Evolutionary conservation across 64 coral and sea anemone species (phyloP).

Genomic region (Stichodactyla mertensii): DNA sequence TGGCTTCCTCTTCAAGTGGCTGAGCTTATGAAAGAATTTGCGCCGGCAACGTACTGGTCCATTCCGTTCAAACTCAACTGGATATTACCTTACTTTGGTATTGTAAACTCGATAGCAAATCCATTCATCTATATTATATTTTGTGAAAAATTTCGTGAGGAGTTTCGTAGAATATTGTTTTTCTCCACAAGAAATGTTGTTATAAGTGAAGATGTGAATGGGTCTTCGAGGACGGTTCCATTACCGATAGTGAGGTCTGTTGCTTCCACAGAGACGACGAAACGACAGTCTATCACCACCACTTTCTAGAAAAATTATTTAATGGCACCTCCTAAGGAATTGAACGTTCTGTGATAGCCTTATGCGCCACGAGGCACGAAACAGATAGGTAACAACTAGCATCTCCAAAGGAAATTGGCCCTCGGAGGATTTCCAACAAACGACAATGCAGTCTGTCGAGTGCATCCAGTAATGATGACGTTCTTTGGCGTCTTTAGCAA

Average conservation of each 20-base stretch:
- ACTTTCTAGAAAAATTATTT: too few relatives aligned
- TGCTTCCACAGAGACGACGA: neutral
- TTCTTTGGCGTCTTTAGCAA: too few relatives aligned
- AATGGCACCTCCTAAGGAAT: too few relatives aligned
- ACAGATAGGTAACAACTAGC: too few relatives aligned
- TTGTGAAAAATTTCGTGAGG: constrained; percentile 39
- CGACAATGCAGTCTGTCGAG: too few relatives aligned
- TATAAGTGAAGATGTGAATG: neutral
- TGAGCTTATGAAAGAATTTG: constrained; percentile 17
- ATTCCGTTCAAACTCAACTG: constrained; percentile 31
- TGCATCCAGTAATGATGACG: too few relatives aligned
- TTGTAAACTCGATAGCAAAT: constrained; percentile 40
- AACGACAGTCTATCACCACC: neutral
- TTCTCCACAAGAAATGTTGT: neutral
- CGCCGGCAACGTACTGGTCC: constrained; percentile 8
- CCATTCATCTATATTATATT: constrained; percentile 47
- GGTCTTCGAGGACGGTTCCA: neutral
- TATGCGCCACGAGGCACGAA: too few relatives aligned
- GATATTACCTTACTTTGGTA: constrained; percentile 44
- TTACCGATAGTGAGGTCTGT: neutral
- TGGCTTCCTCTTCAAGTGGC: constrained; percentile 47
- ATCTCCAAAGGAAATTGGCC: too few relatives aligned
- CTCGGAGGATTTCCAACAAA: too few relatives aligned
- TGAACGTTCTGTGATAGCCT: too few relatives aligned
- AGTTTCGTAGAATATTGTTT: constrained; percentile 38